phyloP scores from a whole-genome alignment of 2,113 vertebrate genomes.

The Phocoena phocoena region DNA sequence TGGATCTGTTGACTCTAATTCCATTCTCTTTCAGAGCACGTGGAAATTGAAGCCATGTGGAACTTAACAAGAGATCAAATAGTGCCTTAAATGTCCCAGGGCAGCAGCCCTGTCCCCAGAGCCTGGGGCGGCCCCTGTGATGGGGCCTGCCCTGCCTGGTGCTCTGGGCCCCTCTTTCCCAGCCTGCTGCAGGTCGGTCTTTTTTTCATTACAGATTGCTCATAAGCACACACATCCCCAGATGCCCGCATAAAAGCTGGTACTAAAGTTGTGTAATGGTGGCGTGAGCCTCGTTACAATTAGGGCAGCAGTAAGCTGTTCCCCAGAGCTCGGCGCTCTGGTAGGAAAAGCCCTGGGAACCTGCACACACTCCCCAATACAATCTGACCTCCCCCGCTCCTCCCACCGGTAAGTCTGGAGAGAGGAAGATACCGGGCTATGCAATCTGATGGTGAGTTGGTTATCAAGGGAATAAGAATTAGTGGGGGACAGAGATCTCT shows the following conservation, averaged over 20 bases:
- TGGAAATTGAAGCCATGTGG: constrained; percentile 79
- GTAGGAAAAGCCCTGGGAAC: constrained; percentile 36
- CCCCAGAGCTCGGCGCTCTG: constrained; percentile 33
- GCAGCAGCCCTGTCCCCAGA: constrained; percentile 55
- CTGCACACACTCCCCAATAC: not conserved
- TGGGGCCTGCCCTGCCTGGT: constrained; percentile 38
- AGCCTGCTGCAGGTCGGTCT: constrained; percentile 36
- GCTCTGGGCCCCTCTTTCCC: constrained; percentile 46
- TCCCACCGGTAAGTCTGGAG: fast-evolving
- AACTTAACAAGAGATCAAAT: constrained; percentile 73
- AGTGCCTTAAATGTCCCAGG: constrained; percentile 63
- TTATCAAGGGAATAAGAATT: not conserved
- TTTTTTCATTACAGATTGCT: constrained; percentile 71
- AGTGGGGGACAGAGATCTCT: not conserved
- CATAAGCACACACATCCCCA: not conserved
- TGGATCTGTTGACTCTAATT: constrained; percentile 64
- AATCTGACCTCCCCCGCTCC: not conserved
- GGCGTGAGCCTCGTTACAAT: constrained; percentile 47
- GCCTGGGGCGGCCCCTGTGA: constrained; percentile 34
- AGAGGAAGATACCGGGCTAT: not conserved
- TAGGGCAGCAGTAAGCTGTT: constrained; percentile 52
- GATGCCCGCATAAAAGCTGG: constrained; percentile 60
- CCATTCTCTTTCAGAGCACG: constrained; percentile 67
- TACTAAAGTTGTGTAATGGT: constrained; percentile 71
- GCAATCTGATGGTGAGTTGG: not conserved